Conservation (phyloP, 2,888 invertebrate species). For the Julus scandinavius region DNA sequence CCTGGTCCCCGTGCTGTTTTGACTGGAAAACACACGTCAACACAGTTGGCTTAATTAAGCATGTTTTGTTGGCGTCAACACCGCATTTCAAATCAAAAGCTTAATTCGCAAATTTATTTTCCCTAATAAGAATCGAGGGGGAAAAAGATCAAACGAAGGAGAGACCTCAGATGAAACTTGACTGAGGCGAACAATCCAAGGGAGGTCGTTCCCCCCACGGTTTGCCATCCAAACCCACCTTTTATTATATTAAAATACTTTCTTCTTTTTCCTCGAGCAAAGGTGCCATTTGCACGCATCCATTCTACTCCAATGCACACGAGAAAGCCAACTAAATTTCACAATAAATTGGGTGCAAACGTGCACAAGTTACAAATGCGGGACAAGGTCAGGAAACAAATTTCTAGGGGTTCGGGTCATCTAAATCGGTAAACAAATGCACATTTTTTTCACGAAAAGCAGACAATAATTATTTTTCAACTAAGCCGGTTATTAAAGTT, state of each 20-base stretch:
- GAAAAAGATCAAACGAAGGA: background rate
- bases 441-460: background rate
- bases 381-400: slow-evolving; percentile 19
- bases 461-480: background rate
- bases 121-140: background rate
- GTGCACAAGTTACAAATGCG: background rate
- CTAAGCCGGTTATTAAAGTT: background rate
- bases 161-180: background rate
- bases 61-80: slow-evolving; percentile 5
- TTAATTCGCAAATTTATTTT: background rate
- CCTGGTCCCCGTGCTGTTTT: background rate
- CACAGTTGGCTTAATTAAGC: slow-evolving; percentile 19
- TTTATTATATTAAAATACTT: slow-evolving; percentile 39
- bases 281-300: slow-evolving; percentile 37
- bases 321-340: slow-evolving; percentile 8
- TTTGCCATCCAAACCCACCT: slow-evolving; percentile 39
- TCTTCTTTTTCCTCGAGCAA: slow-evolving; percentile 1
- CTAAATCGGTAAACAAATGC: background rate
- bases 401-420: slow-evolving; percentile 20
- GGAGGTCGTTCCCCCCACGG: background rate
- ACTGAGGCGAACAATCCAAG: background rate
- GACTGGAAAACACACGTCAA: background rate
- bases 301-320: slow-evolving; percentile 7
- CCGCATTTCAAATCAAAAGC: background rate
- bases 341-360: slow-evolving; percentile 23